Base-by-base conservation (phyloP, 2,797 vertebrate species). In the Argyrosomus regius region DNA sequence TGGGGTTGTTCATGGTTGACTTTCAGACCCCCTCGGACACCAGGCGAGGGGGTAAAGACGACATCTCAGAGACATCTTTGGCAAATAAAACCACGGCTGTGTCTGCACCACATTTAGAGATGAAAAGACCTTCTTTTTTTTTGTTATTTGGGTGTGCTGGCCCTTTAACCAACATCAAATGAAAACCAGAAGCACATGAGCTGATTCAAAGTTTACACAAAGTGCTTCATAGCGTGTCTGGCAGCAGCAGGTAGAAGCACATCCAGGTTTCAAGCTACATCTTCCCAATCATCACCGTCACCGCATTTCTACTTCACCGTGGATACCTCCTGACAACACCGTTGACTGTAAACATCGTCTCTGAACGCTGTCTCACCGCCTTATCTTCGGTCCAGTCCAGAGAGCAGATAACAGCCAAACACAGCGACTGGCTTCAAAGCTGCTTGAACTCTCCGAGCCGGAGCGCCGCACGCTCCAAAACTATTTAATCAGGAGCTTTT, bases 401-500 rank as follows among this genome's bases (percentile, higher is more conserved):
- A 59, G 50, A 72, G 74, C 60, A 84, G 89, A 91, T 92, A 92
- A 88, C 74, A 59, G 53, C 41, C 52, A 50, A 90, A 80, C 57
- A 28, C 76, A 91, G 54, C 22, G 6, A 62, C 45, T 22, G 75
- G 76, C 87, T 88, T 96, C 95, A 96, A 94, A 96, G 95, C 82
- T 50, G 87, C 85, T 2, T 69, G 75, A 88, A 71, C 77, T 80
- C 83, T 71, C 74, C 54, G 65, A 64, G 81, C 86, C 77, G 48
- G 79, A 77, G 85, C 53, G 3, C 73, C 72, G 75, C 80, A 85
- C 81, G 78, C 80, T 72, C 82, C 85, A 46, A 89, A 94, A 92
- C 89, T 92, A 89, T 94, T 94, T 92, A 84, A 94, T 94, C 91
- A 86, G 87, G 85, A 90, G 85, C 84, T 85, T 90, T 93, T 90